phyloP scores from a whole-genome alignment of 2,113 vertebrate genomes.

The Zosterops hypoxanthus region DNA sequence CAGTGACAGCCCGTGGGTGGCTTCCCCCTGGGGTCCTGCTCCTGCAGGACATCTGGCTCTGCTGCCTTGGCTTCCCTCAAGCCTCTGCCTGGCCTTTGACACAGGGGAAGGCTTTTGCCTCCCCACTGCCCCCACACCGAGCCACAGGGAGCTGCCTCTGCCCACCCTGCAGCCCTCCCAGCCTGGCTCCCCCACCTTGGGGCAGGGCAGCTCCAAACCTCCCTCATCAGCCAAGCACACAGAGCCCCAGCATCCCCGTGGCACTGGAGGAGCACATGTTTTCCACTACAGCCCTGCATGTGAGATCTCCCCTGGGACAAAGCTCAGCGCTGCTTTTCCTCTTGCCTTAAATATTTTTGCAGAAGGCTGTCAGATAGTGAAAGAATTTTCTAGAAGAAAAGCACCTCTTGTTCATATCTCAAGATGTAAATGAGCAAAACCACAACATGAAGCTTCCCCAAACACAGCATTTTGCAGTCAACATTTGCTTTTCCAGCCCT shows the following conservation, averaged over 20 bases:
- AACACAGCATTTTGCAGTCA: background rate
- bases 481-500: background rate
- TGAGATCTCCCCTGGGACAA: background rate
- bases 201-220: background rate
- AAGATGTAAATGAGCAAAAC: background rate
- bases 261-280: background rate
- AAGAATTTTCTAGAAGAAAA: background rate
- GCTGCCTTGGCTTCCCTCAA: background rate
- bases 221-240: background rate
- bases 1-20: background rate
- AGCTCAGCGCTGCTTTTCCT: background rate
- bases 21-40: background rate
- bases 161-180: background rate
- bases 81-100: background rate
- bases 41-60: background rate
- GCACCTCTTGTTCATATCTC: background rate
- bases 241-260: background rate
- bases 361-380: background rate
- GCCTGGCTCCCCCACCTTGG: background rate
- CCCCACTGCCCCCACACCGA: accelerated
- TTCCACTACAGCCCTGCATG: background rate
- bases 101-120: background rate
- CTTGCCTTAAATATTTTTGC: background rate
- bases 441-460: background rate
- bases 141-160: background rate